A percentile compares a stretch with the other conserved stretches of the same genome.
phyloP scores from a whole-genome alignment of 2,888 invertebrate species.

The Tetheella fluctuosa region DNA sequence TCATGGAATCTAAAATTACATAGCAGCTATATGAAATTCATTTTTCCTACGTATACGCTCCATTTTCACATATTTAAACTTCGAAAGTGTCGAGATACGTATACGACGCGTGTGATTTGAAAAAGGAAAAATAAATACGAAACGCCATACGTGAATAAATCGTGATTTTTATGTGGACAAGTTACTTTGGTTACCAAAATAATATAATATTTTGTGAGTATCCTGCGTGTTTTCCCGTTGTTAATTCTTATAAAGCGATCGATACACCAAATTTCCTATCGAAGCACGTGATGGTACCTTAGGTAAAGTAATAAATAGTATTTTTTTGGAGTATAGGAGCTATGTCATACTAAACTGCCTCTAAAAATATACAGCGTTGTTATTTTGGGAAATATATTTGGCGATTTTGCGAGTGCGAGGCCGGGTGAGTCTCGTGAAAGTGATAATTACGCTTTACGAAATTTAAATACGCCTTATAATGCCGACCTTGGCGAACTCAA shows the following conservation, averaged over 20 bases:
- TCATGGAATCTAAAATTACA: slow-evolving; percentile 81
- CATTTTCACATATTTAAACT: slow-evolving; percentile 56
- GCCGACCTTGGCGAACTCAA: slow-evolving; percentile 58
- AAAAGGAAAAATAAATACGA: slow-evolving; percentile 40
- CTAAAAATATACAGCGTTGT: slow-evolving; percentile 73
- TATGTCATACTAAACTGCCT: slow-evolving; percentile 66
- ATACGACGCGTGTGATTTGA: slow-evolving; percentile 60
- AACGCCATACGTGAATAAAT: slow-evolving; percentile 35
- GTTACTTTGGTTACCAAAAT: slow-evolving; percentile 67
- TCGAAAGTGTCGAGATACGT: slow-evolving; percentile 62
- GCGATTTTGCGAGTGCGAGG: slow-evolving; percentile 71
- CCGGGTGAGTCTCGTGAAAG: slow-evolving; percentile 71
- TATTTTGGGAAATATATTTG: slow-evolving; percentile 78
- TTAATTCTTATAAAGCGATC: slow-evolving; percentile 57
- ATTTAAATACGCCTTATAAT: slow-evolving; percentile 40
- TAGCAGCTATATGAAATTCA: slow-evolving; percentile 63
- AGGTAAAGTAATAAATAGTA: slow-evolving; percentile 56
- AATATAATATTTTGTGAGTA: slow-evolving; percentile 71
- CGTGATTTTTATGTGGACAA: slow-evolving; percentile 48
- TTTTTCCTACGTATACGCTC: slow-evolving; percentile 62
- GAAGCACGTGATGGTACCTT: slow-evolving; percentile 54
- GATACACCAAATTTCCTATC: slow-evolving; percentile 53
- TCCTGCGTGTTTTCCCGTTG: slow-evolving; percentile 52
- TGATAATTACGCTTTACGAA: slow-evolving; percentile 57
- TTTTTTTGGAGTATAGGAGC: slow-evolving; percentile 44